These are phyloP conservation scores for Stegostoma tigrinum DNA, from an alignment of 2,113 vertebrate genomes.

Conservation along the genomic window DNA sequence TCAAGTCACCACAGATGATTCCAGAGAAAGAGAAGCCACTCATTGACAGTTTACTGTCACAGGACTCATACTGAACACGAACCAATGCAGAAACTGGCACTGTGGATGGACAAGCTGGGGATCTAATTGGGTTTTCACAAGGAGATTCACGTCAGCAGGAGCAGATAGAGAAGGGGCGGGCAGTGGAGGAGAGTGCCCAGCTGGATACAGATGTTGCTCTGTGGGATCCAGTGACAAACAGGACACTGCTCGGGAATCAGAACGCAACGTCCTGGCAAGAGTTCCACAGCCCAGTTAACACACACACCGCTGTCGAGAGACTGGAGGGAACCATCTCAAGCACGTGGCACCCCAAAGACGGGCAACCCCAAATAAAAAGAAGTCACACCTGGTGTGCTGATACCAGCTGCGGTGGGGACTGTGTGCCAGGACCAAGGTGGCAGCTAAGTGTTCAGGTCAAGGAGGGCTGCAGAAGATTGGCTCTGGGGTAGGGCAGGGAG, in stretches of 20 bases:
- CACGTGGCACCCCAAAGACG: not conserved
- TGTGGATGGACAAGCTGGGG: not conserved
- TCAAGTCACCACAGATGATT: too few relatives aligned
- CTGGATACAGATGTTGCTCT: not conserved
- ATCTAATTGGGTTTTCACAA: not conserved
- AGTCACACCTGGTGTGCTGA: too few relatives aligned
- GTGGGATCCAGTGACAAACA: not conserved
- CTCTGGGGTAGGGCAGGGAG: too few relatives aligned
- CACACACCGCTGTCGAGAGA: not conserved
- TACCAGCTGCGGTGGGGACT: too few relatives aligned
- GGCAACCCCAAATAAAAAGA: too few relatives aligned
- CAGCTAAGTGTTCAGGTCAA: too few relatives aligned
- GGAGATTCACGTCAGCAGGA: not conserved
- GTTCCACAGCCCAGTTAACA: not conserved
- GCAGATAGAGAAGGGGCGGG: too few relatives aligned
- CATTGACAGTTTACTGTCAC: too few relatives aligned
- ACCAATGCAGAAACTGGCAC: not conserved
- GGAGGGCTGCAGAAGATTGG: too few relatives aligned
- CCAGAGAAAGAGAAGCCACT: too few relatives aligned
- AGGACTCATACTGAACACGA: too few relatives aligned
- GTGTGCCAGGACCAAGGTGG: too few relatives aligned
- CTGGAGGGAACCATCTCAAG: not conserved
- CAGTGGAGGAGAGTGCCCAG: not conserved
- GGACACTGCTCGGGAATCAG: not conserved
- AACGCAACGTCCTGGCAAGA: not conserved